Evolutionary conservation across 1,140 invertebrate species (phyloP), one percentile per base, ranked within the genome.

Genomic region (Pentalonia nigronervosa): DNA sequence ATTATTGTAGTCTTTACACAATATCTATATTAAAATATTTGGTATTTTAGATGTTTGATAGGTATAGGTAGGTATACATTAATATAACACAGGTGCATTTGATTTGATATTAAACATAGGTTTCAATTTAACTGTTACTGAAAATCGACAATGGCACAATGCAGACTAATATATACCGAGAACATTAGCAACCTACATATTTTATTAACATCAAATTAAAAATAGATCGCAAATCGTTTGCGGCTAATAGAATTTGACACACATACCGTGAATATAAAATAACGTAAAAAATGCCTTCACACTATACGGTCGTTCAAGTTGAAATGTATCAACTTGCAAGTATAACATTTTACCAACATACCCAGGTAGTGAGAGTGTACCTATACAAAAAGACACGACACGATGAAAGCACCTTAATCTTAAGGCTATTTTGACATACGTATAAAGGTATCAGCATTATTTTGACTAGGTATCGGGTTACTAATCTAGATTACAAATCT

Each of bases 401-500:
- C 11, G 30, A 76, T 4, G 41, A 41, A 41, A 41, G 41, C 30
- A 67, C 30, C 30, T 67, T 67, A 67, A 67, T 30, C 60, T 76
- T 76, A 67, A 67, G 30, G 9, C 25, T 25, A 48, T 89, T 89
- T 89, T 56, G 88, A 89, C 21, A 30, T 56, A 87, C 34, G 21
- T 56, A 36, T 20, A 17, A 11, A 14, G 50, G 21, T 76, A 76
- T 34, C 2, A 20, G 50, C 50, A 48, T 50, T 87, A n/a, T 48
- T 87, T 34, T 48, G 17, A 48, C 47, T 56, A n/a, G 50, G 23
- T 56, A 41, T 89, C 34, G 23, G 48, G 9, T 89, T 56, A 89
- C 88, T 89, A 56, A 89, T 56, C 50, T 89, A 34, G 34, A 56
- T 56, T 89, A 25, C 41, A 56, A 89, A 56, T 56, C 50, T 41